These are phyloP conservation scores for Schizopygopsis pylzovi DNA, from an alignment of 2,797 vertebrate genomes.

Conservation along the genomic window DNA sequence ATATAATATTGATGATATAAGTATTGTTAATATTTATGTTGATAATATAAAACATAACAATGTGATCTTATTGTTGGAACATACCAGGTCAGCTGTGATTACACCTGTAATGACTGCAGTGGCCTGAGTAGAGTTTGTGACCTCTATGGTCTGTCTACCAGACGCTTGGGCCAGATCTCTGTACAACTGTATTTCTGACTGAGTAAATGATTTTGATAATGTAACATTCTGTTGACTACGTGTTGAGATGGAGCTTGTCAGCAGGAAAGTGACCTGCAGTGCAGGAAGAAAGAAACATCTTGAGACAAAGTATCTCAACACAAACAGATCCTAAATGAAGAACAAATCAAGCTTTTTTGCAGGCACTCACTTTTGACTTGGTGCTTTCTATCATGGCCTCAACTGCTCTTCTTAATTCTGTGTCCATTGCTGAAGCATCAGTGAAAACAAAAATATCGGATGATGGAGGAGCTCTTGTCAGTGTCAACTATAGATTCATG, in stretches of 20 bases:
- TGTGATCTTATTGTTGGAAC: too few species aligned
- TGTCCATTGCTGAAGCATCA: slow-evolving; percentile 76
- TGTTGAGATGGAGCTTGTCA: slow-evolving; percentile 58
- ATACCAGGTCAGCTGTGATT: slow-evolving; percentile 63
- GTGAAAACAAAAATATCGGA: slow-evolving; percentile 79
- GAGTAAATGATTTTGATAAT: not conserved
- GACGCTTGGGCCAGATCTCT: slow-evolving; percentile 69
- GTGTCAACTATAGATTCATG: slow-evolving; percentile 66
- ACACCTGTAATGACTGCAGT: slow-evolving; percentile 69
- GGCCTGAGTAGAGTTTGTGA: slow-evolving; percentile 59
- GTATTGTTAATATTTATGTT: too few species aligned
- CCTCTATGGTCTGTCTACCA: slow-evolving; percentile 72
- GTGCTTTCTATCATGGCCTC: slow-evolving; percentile 71
- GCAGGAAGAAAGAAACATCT: not conserved
- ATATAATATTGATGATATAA: too few species aligned
- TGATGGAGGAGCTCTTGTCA: slow-evolving; percentile 70
- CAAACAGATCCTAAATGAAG: not conserved
- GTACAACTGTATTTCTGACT: slow-evolving; percentile 61
- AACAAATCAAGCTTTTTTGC: not conserved
- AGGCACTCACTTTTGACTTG: slow-evolving; percentile 67
- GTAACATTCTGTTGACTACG: slow-evolving; percentile 25
- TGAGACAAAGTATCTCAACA: too few species aligned
- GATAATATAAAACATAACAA: too few species aligned
- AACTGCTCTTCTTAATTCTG: slow-evolving; percentile 62
- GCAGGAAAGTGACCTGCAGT: slow-evolving; percentile 72